These are phyloP conservation scores for Platysteira castanea DNA, from an alignment of 2,113 vertebrate species.

Conservation along the genomic window DNA sequence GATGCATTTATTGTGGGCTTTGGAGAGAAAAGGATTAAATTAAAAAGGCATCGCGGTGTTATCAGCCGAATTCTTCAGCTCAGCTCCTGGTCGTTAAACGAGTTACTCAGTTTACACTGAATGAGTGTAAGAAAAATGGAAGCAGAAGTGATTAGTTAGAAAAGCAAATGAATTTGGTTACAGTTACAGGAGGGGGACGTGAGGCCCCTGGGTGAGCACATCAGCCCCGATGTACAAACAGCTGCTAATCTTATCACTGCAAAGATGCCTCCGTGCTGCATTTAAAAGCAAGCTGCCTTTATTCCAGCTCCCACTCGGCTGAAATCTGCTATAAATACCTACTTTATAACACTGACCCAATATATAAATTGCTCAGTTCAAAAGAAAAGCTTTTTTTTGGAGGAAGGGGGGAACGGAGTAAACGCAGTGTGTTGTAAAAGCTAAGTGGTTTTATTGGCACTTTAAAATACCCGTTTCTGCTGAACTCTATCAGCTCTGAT, in stretches of 20 bases:
- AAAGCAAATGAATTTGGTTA: not conserved
- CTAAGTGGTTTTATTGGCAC: constrained; percentile 67
- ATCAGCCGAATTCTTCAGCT: not conserved
- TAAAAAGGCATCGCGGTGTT: not conserved
- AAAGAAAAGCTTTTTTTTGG: constrained; percentile 53
- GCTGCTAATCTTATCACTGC: constrained; percentile 58
- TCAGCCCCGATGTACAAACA: constrained; percentile 32
- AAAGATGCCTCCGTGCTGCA: constrained; percentile 35
- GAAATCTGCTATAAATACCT: constrained; percentile 61
- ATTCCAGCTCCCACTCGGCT: constrained; percentile 20
- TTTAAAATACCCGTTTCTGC: constrained; percentile 60
- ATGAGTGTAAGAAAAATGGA: not conserved
- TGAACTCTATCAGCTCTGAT: constrained; percentile 48
- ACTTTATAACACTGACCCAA: constrained; percentile 47
- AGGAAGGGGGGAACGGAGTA: not conserved
- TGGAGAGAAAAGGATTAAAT: not conserved
- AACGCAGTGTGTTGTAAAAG: constrained; percentile 42
- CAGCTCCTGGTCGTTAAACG: not conserved
- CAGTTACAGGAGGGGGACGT: constrained; percentile 3
- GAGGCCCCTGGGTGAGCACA: constrained; percentile 4
- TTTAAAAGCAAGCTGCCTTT: constrained; percentile 49
- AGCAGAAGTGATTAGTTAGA: not conserved
- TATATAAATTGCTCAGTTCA: constrained; percentile 58
- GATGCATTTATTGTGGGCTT: not conserved
- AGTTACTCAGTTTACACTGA: not conserved